phyloP scores from a whole-genome alignment of 2,888 invertebrate species.

The Venusia cambrica region DNA sequence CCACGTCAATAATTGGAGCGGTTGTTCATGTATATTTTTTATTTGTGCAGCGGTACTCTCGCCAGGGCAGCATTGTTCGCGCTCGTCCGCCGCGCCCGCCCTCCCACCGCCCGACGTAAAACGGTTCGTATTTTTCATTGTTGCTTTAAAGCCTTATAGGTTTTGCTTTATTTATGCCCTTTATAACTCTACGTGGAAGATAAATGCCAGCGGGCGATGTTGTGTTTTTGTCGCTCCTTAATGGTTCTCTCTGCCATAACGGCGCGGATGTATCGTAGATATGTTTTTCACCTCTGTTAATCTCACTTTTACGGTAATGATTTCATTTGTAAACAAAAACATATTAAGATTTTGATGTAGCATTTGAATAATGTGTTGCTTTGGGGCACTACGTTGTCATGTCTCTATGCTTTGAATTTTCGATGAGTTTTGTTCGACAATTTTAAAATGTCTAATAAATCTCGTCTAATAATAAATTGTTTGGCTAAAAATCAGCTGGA shows the following conservation, averaged over 20 bases:
- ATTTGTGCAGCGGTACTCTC: conserved; percentile 69
- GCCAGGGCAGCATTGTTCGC: conserved; percentile 67
- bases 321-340: neutral
- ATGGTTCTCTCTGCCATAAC: conserved; percentile 45
- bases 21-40: conserved; percentile 72
- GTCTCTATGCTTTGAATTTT: too few relatives aligned
- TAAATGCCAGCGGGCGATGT: conserved; percentile 64
- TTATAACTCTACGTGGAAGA: conserved; percentile 71
- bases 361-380: too few relatives aligned
- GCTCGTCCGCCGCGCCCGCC: conserved; percentile 47
- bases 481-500: neutral
- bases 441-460: too few relatives aligned
- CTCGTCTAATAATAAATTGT: too few relatives aligned
- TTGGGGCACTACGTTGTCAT: too few relatives aligned
- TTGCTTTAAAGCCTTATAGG: conserved; percentile 79
- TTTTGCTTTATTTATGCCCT: conserved; percentile 78
- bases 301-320: neutral
- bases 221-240: conserved; percentile 63
- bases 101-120: conserved; percentile 59
- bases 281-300: conserved; percentile 10
- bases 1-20: conserved; percentile 78
- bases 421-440: too few relatives aligned
- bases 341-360: too few relatives aligned
- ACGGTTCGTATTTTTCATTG: conserved; percentile 81
- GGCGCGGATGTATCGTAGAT: conserved; percentile 18